A percentile compares a stretch with the other conserved stretches of the same genome.
These are phyloP conservation scores for Nematostella vectensis DNA, from an alignment of 92 coral and sea anemone genomes.

Conservation along the genomic window DNA sequence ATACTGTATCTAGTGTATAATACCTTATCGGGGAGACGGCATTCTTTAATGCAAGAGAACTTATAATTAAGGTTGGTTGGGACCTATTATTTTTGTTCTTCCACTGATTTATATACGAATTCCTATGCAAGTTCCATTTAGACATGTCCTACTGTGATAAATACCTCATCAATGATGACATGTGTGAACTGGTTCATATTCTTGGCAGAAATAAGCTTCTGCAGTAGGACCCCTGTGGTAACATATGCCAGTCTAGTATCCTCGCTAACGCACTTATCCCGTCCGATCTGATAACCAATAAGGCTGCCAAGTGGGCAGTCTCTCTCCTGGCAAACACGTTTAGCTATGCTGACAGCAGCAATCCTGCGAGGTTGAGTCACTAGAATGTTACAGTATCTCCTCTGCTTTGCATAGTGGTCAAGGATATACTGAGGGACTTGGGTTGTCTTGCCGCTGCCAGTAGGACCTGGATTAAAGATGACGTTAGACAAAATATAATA, in stretches of 20 bases:
- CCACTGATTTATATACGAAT: no score
- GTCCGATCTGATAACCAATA: slow-evolving; percentile 92
- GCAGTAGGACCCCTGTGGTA: slow-evolving; percentile 89
- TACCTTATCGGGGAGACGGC: no score
- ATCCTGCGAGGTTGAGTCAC: slow-evolving; percentile 97
- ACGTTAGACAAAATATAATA: not conserved
- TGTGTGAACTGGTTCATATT: slow-evolving; percentile 88
- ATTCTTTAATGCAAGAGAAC: no score
- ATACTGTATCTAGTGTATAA: no score
- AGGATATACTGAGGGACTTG: slow-evolving; percentile 95
- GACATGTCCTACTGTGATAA: no score
- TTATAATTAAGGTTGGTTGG: no score
- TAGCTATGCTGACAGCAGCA: slow-evolving; percentile 96
- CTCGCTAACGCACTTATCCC: slow-evolving; percentile 76
- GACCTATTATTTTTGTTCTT: no score
- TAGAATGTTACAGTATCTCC: slow-evolving; percentile 77
- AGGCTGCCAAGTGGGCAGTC: slow-evolving; percentile 80
- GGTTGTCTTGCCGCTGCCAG: slow-evolving; percentile 97
- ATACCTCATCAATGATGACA: slow-evolving; percentile 94
- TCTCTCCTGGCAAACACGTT: slow-evolving; percentile 91
- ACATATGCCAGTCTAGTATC: slow-evolving; percentile 83
- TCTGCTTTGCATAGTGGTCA: slow-evolving; percentile 82
- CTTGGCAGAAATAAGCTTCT: slow-evolving; percentile 71
- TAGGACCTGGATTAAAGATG: slow-evolving; percentile 52
- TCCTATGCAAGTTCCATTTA: no score